Base-by-base conservation (phyloP, 2,888 invertebrate species). In the Acanthosepion pharaonis region DNA sequence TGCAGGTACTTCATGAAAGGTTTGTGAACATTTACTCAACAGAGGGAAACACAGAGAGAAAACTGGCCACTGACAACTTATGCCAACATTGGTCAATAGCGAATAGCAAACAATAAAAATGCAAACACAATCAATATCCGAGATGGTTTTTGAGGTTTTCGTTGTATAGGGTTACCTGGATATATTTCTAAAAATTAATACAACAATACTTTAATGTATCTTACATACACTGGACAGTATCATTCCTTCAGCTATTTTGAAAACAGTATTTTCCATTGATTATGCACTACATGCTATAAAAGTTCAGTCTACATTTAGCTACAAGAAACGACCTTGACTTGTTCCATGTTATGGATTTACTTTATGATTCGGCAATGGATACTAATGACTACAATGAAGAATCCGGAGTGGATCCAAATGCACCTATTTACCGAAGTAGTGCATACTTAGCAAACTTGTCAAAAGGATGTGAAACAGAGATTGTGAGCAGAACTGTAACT, bases 101-200 rank as follows among this genome's bases (percentile, higher is more conserved):
- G n/a, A 78, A 78, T n/a, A 78, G n/a, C 78, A 78, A 78, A 78
- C n/a, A 78, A n/a, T 33, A n/a, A 78, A n/a, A 78, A 78, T 78
- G 78, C 78, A 78, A 78, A 78, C 78, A 78, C 78, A 78, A 33
- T n/a, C 78, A 78, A 78, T 78, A 33, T 8, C 78, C 11, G n/a
- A 33, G 78, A 78, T 33, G 78, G n/a, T 78, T n/a, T 78, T 78
- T 78, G n/a, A 78, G 78, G n/a, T n/a, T 78, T 78, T 78, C n/a
- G 18, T 78, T 78, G n/a, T 11, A 78, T 78, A 78, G 78, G 78
- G 11, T 78, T 78, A 15, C 78, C n/a, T 78, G 78, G 78, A 78
- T n/a, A 11, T 78, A n/a, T n/a, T 78, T 78, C 9, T n/a, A 15
- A 6, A n/a, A 78, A 11, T 78, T 78, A 33, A 78, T n/a, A 33